These are phyloP conservation scores for Oasisia sp. DNA, from an alignment of 2,888 invertebrate species.

Conservation along the genomic window DNA sequence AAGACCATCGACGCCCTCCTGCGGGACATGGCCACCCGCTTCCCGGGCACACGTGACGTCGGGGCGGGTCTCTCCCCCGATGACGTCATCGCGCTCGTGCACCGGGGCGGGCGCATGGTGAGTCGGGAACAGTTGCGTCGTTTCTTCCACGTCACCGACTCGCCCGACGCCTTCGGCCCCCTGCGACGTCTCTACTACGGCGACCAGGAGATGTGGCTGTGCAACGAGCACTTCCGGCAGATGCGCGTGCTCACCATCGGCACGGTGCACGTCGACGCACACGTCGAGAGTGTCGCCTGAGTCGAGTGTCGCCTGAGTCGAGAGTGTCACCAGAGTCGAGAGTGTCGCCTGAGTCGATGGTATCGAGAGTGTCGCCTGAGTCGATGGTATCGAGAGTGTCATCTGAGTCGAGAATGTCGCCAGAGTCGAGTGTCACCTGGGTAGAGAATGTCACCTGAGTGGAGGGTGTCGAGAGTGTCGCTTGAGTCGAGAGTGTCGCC, in stretches of 20 bases:
- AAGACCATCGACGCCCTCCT: conserved; percentile 34
- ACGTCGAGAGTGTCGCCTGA: background rate
- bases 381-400: too few relatives aligned
- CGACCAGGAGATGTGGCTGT: conserved; percentile 38
- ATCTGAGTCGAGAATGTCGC: too few relatives aligned
- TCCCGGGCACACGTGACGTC: conserved; percentile 33
- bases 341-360: too few relatives aligned
- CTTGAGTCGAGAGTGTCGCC: too few relatives aligned
- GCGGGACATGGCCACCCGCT: conserved; percentile 32
- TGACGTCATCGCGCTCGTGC: conserved; percentile 24
- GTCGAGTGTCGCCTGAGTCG: background rate
- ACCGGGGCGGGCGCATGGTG: background rate
- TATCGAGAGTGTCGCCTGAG: too few relatives aligned
- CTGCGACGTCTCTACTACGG: conserved; percentile 33
- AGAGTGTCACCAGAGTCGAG: too few relatives aligned
- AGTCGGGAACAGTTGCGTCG: conserved; percentile 34
- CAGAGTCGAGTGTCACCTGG: too few relatives aligned
- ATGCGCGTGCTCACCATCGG: conserved; percentile 33
- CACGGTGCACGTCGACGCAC: background rate
- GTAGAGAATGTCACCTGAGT: too few relatives aligned
- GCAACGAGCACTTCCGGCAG: conserved; percentile 40
- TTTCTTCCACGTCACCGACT: conserved; percentile 34
- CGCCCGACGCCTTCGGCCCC: conserved; percentile 36
- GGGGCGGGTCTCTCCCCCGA: conserved; percentile 23
- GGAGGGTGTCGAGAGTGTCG: too few relatives aligned